Base-by-base conservation (phyloP, 2,888 invertebrate genomes). In the Limnephilus rhombicus region DNA sequence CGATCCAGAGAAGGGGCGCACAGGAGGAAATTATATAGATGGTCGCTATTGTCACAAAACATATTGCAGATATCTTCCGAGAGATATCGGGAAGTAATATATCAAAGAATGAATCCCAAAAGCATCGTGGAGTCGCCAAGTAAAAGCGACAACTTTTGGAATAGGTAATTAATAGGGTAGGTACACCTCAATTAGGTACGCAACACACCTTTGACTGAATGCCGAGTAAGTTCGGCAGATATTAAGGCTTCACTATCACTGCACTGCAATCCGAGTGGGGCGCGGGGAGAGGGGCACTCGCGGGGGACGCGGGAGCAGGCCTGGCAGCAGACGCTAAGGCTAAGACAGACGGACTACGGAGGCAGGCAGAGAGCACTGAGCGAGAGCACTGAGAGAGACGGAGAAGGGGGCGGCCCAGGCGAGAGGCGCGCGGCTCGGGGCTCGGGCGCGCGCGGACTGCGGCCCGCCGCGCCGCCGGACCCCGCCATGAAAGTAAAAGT, bases 401-500 rank as follows among this genome's bases (percentile, higher is more conserved):
- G 94, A 94, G 92, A 91, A n/a, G 92, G 90, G 94, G 94, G 93
- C 94, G 94, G 86, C 82, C 85, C 90, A 53, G 80, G 91, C 86
- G 86, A 86, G 94, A 93, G 91, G 92, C 93, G 94, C 94, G 94
- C 95, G 95, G 95, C 95, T 95, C 95, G 95, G 95, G 95, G 96
- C 95, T 96, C 96, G 96, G 95, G 95, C 95, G 91, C 92, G 93
- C 92, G 92, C 93, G 93, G 92, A 93, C 94, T 90, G 90, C 90
- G 90, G 92, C 92, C 92, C 86, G 80, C 80, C 89, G 89, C 93
- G 83, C 82, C 89, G 92, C 92, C 95, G 83, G 85, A 90, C 85
- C 91, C 89, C 86, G 91, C 91, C 95, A 95, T 95, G 96, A 96
- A 96, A 96, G 96, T 96, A 96, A 96, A 96, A 96, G 96, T 96